These are phyloP conservation scores for Oxyruncus cristatus DNA, from an alignment of 2,113 vertebrate genomes.

Conservation along the genomic window DNA sequence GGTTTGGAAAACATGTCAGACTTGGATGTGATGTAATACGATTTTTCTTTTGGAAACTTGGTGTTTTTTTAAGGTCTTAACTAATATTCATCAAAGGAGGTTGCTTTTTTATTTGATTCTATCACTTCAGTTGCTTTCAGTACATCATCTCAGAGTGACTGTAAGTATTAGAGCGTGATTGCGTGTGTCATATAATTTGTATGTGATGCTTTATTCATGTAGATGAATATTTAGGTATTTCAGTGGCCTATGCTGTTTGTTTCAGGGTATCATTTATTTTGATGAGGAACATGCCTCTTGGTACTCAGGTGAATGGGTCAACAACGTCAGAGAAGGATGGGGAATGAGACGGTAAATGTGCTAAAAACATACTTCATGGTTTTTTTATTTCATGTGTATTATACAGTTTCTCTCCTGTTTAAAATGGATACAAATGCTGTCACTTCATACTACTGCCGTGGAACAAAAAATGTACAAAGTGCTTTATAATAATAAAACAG, in stretches of 20 bases:
- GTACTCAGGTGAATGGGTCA: conserved; percentile 90
- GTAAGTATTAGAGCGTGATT: fast-evolving
- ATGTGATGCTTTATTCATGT: background rate
- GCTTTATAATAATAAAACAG: background rate
- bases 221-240: background rate
- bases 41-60: background rate
- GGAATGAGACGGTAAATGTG: conserved; percentile 82
- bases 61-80: background rate
- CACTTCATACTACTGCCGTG: background rate
- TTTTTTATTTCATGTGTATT: background rate
- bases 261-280: conserved; percentile 86
- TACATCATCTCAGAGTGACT: background rate
- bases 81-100: background rate
- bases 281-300: conserved; percentile 80
- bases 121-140: background rate
- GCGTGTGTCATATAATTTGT: background rate
- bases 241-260: background rate
- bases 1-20: background rate
- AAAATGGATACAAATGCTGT: background rate
- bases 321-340: conserved; percentile 83
- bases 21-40: background rate
- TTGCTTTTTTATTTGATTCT: background rate
- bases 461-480: background rate
- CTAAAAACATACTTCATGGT: background rate
- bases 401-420: background rate